phyloP scores from a whole-genome alignment of 2,113 vertebrate species.

The Clarias batrachus region DNA sequence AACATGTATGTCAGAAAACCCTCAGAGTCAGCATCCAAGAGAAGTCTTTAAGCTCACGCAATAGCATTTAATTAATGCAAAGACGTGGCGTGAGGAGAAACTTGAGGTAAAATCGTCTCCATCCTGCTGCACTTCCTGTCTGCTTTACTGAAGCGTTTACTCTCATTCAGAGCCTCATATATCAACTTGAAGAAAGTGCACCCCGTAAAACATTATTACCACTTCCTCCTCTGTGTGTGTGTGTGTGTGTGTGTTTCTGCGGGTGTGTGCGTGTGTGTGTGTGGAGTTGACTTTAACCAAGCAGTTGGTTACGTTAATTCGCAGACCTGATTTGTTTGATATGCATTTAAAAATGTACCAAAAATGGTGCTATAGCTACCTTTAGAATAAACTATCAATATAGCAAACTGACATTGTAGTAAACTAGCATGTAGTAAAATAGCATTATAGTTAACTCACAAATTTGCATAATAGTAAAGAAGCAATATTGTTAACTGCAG shows the following conservation, averaged over 20 bases:
- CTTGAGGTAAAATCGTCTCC: neutral
- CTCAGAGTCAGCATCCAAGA: neutral
- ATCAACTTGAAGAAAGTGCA: conserved; percentile 41
- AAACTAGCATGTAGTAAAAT: too few relatives aligned
- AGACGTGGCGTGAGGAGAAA: neutral
- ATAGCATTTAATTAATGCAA: neutral
- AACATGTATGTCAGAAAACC: neutral
- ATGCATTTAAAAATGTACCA: neutral
- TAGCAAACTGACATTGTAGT: too few relatives aligned
- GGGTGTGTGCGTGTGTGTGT: neutral
- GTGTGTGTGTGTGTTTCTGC: neutral
- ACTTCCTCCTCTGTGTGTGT: conserved; percentile 39
- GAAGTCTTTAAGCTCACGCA: neutral
- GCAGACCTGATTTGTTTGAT: neutral
- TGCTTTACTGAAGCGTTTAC: conserved; percentile 29
- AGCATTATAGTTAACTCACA: too few relatives aligned
- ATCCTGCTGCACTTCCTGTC: conserved; percentile 23
- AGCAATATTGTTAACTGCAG: too few relatives aligned
- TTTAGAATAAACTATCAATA: too few relatives aligned
- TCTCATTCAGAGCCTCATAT: conserved; percentile 42
- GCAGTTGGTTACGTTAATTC: neutral
- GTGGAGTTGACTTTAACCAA: neutral
- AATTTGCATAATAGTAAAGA: too few relatives aligned
- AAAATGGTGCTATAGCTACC: neutral
- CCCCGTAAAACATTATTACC: conserved; percentile 52